Conservation (phyloP, 2,888 invertebrate genomes). For the Microctonus aethiopoides region DNA sequence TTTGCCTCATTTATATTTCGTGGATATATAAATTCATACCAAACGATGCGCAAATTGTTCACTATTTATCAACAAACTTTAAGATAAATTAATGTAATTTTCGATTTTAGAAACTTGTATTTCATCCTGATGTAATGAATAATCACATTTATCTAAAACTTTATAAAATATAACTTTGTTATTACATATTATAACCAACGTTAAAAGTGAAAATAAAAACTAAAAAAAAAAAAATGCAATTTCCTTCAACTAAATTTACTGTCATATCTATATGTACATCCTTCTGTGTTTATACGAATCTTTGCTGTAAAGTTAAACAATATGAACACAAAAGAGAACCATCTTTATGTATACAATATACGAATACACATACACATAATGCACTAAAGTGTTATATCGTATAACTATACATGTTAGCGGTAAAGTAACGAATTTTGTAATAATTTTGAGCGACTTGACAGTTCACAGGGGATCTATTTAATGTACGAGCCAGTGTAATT, state of each 20-base stretch:
- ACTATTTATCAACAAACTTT: background rate
- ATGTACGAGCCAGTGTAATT: conserved; percentile 61
- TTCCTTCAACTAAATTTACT: background rate
- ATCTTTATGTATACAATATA: too few species aligned
- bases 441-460: conserved; percentile 42
- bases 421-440: conserved; percentile 41
- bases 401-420: conserved; percentile 21
- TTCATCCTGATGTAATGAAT: background rate
- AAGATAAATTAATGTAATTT: background rate
- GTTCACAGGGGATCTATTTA: conserved; percentile 47
- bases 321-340: too few species aligned
- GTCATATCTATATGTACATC: too few species aligned
- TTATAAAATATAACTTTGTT: background rate
- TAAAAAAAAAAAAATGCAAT: background rate
- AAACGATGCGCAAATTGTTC: background rate
- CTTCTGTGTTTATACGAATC: background rate
- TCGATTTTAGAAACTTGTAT: background rate
- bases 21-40: background rate
- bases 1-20: background rate
- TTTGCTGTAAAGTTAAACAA: background rate
- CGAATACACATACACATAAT: too few species aligned
- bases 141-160: background rate
- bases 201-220: background rate
- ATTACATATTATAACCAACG: background rate
- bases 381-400: background rate